Evolutionary conservation across 2,113 vertebrate species (phyloP), one percentile per base, ranked within the genome.

Genomic region (Sinosuthora webbiana): DNA sequence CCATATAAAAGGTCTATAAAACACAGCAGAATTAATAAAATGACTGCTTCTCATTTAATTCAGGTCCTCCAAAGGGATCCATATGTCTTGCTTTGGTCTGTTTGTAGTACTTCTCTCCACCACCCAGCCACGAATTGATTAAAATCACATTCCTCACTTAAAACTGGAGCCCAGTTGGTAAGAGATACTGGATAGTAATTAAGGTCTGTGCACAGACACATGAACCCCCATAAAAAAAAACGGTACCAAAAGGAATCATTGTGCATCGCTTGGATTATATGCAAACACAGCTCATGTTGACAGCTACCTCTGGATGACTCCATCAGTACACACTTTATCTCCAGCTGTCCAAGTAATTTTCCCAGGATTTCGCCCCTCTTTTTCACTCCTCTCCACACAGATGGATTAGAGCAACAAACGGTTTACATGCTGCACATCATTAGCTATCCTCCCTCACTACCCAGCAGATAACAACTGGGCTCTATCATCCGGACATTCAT

Each of bases 371-470:
- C 28, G 55, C 80, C 96, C 94, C 93, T 83, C 82, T 85, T 94
- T 91, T 97, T 95, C 83, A 70, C 89, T 94, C 83, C 95, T 80
- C 82, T 96, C 89, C 83, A 94, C 97, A 93, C 96, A 97, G 97
- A 97, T 64, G 94, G 96, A 97, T 97, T 98, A 98, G 91, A 95
- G 86, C 91, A 91, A 95, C 90, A 88, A 95, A 91, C 78, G 64
- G 97, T 97, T 98, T 98, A 95, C 97, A 97, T 39, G 95, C 97
- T 68, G 95, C 96, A 97, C 97, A 95, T 97, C 97, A 97, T 98
- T 97, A 97, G 97, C 97, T 97, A 97, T 95, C 95, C 97, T 98
- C 96, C 95, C 96, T 98, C 98, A 96, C 97, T 98, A 97, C 97
- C 97, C 97, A 91, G 96, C 85, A 83, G 97, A 97, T 97, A 98